These are phyloP conservation scores for Cephalopachus bancanus DNA, from an alignment of 2,797 vertebrate genomes.

Conservation along the genomic window DNA sequence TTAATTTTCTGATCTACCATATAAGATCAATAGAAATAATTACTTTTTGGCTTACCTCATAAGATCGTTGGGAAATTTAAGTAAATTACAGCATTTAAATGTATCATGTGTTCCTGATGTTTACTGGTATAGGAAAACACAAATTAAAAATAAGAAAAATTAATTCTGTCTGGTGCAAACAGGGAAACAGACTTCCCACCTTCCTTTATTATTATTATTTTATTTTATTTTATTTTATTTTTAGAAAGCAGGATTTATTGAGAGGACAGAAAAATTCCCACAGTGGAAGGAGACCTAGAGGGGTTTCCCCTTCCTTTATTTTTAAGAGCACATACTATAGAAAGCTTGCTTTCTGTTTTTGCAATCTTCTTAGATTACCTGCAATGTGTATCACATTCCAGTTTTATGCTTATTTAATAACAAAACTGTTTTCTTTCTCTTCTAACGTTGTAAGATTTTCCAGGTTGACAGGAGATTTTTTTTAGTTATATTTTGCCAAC, in stretches of 20 bases:
- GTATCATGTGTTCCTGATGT: neutral
- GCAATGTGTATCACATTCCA: neutral
- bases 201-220: neutral
- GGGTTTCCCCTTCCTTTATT: neutral
- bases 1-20: slow-evolving; percentile 28
- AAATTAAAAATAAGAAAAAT: slow-evolving; percentile 13
- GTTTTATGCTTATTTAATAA: slow-evolving; percentile 33
- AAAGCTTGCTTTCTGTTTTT: slow-evolving; percentile 1
- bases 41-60: neutral
- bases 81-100: neutral
- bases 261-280: too few species aligned
- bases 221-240: too few species aligned
- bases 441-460: slow-evolving; percentile 12
- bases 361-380: neutral
- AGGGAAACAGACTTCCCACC: neutral
- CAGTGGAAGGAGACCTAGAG: too few species aligned
- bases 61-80: slow-evolving; percentile 4
- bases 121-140: neutral
- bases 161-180: neutral
- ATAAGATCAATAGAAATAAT: slow-evolving; percentile 15
- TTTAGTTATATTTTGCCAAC: slow-evolving; percentile 17
- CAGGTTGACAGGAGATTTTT: neutral
- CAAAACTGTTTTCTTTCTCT: slow-evolving; percentile 1
- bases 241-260: too few species aligned
- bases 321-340: slow-evolving; percentile 7